Base-by-base conservation (phyloP, 2,888 invertebrate species). In the Drosophila demipolita region DNA sequence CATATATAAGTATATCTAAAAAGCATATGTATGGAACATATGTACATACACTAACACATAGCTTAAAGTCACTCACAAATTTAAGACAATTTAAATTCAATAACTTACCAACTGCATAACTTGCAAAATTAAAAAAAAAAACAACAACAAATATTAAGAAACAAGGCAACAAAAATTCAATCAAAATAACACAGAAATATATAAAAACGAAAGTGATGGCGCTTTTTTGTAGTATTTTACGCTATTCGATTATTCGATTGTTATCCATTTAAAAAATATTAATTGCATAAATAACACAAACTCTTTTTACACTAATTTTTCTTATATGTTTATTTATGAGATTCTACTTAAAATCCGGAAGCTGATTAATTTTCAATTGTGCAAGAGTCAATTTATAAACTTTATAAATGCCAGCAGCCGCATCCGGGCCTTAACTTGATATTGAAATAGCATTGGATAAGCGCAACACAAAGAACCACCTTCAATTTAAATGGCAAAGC, bases 401-500 rank as follows among this genome's bases (percentile, higher is more conserved):
- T 78, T 82, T 74, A 82, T 82, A 85, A 80, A 74, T 85, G 82
- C 67, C 79, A 64, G 60, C 52, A 60, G 52, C 45, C 12, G 26
- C 52, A 59, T 17, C 32, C 11, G 65, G 60, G 20, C 29, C n/a
- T 23, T 29, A 49, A 35, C 38, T 35, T 57, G 20, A 50, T 64
- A 60, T 49, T 60, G 54, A 38, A 26, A 60, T 45, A 68, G 62
- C 65, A 58, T 57, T 60, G 59, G 38, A 33, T 32, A 29, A 50
- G 53, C 62, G 62, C 65, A 62, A 20, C 77, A 64, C 60, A 66
- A 71, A 71, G 64, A 64, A 80, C 83, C 82, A 84, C 82, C 85
- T 84, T 82, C 69, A 86, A 75, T 85, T 75, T 60, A 66, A 80
- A 84, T 78, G 59, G 73, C 67, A 69, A 66, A 84, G 67, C 75